Base-by-base conservation (phyloP, 2,888 invertebrate genomes). In the Apamea epomidion region DNA sequence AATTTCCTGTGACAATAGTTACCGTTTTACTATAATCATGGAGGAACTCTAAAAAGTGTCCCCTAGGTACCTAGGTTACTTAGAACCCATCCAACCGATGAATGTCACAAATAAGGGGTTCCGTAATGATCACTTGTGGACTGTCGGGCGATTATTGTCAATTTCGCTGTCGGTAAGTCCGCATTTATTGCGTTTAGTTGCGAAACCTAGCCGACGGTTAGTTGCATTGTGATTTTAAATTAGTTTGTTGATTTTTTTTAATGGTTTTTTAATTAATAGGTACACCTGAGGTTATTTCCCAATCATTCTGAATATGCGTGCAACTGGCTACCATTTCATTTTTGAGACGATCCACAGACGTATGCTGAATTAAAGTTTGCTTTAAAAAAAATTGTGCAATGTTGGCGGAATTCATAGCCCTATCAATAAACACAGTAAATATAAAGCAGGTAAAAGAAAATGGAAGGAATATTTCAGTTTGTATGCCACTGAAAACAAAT, bases 11-110 rank as follows among this genome's bases (percentile, higher is more conserved):
- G 79, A 48, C 54, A 75, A 72, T 75, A 64, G 74, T 68, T 74
- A 73, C 32, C 60, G 86, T 83, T 87, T 87, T 74, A 42, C 54
- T 62, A 14, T 67, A 65, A 77, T 70, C 62, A 83, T 29, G 14
- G 68, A 51, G 83, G 83, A 84, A 85, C 85, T 79, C 85, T 86
- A 88, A 90, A 87, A 83, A 78, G 58, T 83, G 74, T 84, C 87
- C 89, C 89, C 81, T 86, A 80, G 78, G 72, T 84, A 84, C 74
- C 79, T 90, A 88, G 84, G 85, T 86, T 90, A 92, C 89, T 93
- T 93, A 93, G 92, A 81, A 87, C 80, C 86, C 93, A 94, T 87
- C 93, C 90, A 89, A 91, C 91, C 94, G 93, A 87, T 80, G 91
- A 93, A 93, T 92, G 91, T 88, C 85, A 85, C 91, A 94, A 94